Conservation (phyloP, 2,797 vertebrate genomes). For the Borostomias antarcticus region DNA sequence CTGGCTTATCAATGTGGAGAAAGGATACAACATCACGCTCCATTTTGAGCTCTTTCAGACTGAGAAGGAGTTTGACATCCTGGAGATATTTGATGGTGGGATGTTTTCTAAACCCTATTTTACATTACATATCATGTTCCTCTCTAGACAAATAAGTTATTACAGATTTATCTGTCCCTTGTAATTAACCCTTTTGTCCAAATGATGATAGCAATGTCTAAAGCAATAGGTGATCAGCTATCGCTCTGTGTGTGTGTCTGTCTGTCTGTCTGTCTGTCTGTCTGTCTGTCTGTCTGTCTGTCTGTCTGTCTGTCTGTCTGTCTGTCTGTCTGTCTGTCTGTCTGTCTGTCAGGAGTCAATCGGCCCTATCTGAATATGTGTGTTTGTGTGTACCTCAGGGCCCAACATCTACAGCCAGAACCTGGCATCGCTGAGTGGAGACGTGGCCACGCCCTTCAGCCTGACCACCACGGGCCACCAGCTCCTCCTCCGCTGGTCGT, state of each 20-base stretch:
- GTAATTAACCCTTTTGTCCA: neutral
- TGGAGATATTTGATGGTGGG: conserved; percentile 97
- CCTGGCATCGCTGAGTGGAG: conserved; percentile 92
- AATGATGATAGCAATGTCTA: too few species aligned
- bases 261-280: too few species aligned
- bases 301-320: neutral
- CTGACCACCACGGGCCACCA: conserved; percentile 92
- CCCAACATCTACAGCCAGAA: conserved; percentile 93
- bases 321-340: neutral
- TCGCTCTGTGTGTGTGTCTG: neutral
- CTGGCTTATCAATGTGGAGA: conserved; percentile 95
- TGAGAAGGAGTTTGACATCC: conserved; percentile 97
- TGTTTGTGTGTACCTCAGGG: conserved; percentile 70
- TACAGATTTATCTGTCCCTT: neutral
- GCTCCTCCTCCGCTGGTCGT: conserved; percentile 94
- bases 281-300: neutral
- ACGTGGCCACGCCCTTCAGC: conserved; percentile 89
- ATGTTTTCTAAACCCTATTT: conserved; percentile 18
- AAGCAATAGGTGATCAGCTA: too few species aligned
- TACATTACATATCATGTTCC: neutral
- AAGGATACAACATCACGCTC: conserved; percentile 96
- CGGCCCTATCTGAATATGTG: neutral
- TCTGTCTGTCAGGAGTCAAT: conserved; percentile 2
- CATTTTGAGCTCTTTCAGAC: conserved; percentile 96
- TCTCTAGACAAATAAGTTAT: neutral